These are phyloP conservation scores for Lanius ludovicianus DNA, from an alignment of 2,113 vertebrate species.

Conservation along the genomic window DNA sequence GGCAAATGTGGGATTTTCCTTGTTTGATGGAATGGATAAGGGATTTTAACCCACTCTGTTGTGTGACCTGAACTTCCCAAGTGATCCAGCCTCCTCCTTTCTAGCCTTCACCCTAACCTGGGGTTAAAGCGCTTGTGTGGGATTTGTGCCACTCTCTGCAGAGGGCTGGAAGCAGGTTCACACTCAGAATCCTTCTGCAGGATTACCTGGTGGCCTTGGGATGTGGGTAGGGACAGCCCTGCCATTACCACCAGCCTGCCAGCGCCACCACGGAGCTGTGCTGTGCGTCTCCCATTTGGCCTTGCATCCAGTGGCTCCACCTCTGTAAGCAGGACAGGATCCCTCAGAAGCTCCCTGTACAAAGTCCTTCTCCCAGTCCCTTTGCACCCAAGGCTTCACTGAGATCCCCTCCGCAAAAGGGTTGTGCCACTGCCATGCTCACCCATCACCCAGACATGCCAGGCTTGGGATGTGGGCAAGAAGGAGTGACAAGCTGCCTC, in stretches of 20 bases:
- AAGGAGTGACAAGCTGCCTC: neutral
- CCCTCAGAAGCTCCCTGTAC: neutral
- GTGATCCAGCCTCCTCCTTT: neutral
- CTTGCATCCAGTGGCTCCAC: rapidly evolving
- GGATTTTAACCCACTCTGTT: neutral
- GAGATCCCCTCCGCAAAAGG: neutral
- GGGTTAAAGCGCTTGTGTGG: neutral
- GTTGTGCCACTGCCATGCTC: neutral
- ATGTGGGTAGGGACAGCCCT: neutral
- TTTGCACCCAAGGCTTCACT: neutral
- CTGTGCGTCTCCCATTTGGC: neutral
- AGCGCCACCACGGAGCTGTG: rapidly evolving
- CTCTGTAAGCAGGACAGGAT: rapidly evolving
- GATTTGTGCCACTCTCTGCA: neutral
- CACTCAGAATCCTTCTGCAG: neutral
- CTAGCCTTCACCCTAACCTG: neutral
- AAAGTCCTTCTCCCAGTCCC: neutral
- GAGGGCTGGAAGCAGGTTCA: neutral
- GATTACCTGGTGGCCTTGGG: neutral
- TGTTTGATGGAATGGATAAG: neutral
- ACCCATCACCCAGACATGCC: rapidly evolving
- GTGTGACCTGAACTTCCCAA: neutral
- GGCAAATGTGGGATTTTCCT: neutral
- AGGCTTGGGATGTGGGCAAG: neutral
- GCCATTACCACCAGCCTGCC: neutral